Base-by-base conservation (phyloP, 1,140 invertebrate genomes). In the Sinonovacula constricta region DNA sequence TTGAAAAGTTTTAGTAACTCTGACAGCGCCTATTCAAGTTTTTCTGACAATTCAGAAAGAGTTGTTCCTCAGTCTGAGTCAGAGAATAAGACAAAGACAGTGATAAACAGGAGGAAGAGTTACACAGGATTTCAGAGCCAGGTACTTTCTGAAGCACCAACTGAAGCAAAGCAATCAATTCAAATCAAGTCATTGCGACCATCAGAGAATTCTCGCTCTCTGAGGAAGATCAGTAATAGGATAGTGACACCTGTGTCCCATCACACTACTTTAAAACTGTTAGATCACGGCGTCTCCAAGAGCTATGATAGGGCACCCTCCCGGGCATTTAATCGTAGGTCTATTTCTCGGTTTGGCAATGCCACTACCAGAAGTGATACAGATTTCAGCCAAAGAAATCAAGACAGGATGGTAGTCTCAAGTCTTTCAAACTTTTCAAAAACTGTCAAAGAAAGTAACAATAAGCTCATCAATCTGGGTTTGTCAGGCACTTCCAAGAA, bases 1-100 rank as follows among this genome's bases (percentile, higher is more conserved):
- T 77, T 71, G 3, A 86, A 85, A 70, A 82, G 77, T 57, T 84
- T 79, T 39, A 62, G 75, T 26, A 81, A 80, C 33, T 84, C 83
- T 10, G 86, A 88, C 63, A 88, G 85, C 83, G 86, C 79, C 53
- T 80, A 86, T 53, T 88, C 86, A 15, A 85, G 84, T 71, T 85
- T 82, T 65, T 86, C 86, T 39, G 85, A 88, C 31, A 86, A 84
- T 39, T 85, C 83, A 12, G 83, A 87, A 18, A 68, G 80, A 24
- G 63, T 79, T 3, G 62, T 80, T 2, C n/a, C 75, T n/a, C n/a
- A 10, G 45, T 2, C 14, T 63, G 15, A 24, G 12, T 18, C 31
- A 28, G 28, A 54, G 45, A 36, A 12, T 71, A 71, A 45, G 30
- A 24, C n/a, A 60, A 75, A 70, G 56, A 49, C 54, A 62, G 45